These are phyloP conservation scores for Lycaon pictus DNA, from an alignment of 2,113 vertebrate genomes.

Conservation along the genomic window DNA sequence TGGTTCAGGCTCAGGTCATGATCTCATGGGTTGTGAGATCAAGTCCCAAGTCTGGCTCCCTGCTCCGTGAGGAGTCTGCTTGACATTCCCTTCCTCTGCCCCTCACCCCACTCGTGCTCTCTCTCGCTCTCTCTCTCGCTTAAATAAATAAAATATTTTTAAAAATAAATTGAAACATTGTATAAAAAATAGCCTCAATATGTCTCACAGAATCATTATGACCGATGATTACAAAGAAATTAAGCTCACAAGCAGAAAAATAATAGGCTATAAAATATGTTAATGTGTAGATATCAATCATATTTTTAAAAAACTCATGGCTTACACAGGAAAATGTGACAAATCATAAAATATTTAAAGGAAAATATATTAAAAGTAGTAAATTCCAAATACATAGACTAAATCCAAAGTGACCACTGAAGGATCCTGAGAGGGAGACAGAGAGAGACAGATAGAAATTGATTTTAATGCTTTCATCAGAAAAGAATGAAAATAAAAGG, in stretches of 20 bases:
- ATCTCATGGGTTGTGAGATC: neutral
- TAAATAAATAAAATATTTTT: neutral
- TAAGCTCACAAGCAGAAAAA: neutral
- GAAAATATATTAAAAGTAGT: neutral
- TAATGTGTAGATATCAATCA: neutral
- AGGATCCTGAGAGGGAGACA: neutral
- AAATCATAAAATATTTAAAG: neutral
- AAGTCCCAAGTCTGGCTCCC: neutral
- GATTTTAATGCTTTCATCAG: neutral
- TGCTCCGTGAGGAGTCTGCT: neutral
- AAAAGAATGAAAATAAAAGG: neutral
- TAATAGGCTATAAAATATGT: neutral
- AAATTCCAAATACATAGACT: neutral
- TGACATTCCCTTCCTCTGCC: neutral
- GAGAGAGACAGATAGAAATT: neutral
- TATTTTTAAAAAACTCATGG: neutral
- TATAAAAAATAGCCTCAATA: neutral
- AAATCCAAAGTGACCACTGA: neutral
- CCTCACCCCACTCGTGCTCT: neutral
- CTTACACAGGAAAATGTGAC: neutral
- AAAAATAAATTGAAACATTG: neutral
- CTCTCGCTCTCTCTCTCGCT: neutral
- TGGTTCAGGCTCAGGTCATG: neutral
- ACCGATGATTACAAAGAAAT: neutral
- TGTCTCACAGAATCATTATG: neutral